These are phyloP conservation scores for Mythimna albipuncta DNA, from an alignment of 2,888 invertebrate genomes.

Conservation along the genomic window DNA sequence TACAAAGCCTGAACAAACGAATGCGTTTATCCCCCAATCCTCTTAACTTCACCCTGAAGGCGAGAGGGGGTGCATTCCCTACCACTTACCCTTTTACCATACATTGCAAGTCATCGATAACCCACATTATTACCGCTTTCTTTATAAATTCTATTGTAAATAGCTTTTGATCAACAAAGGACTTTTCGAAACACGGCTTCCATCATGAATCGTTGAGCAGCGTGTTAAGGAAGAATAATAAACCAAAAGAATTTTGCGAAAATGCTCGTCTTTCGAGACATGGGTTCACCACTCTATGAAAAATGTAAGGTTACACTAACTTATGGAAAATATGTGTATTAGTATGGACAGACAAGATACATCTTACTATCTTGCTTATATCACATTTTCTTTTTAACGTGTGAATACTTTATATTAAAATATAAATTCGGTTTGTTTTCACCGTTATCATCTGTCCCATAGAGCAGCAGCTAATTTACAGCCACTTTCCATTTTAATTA, in stretches of 20 bases:
- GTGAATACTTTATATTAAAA: background rate
- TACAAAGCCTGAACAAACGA: constrained; percentile 32
- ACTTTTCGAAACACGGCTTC: constrained; percentile 8
- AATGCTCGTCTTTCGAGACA: constrained; percentile 10
- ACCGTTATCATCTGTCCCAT: constrained; percentile 65
- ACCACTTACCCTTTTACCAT: constrained; percentile 27
- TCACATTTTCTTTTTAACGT: background rate
- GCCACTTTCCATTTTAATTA: constrained; percentile 74
- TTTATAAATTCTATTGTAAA: constrained; percentile 26
- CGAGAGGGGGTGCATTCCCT: constrained; percentile 10
- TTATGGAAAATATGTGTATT: constrained; percentile 14
- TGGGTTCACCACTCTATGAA: background rate
- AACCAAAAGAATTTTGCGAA: constrained; percentile 21
- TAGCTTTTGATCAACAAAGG: constrained; percentile 33
- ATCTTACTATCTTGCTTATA: background rate
- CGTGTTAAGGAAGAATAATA: constrained; percentile 3
- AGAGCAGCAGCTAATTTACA: constrained; percentile 71
- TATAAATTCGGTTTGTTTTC: constrained; percentile 33
- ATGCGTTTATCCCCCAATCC: constrained; percentile 37
- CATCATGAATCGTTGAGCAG: constrained; percentile 23
- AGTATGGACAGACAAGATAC: constrained; percentile 4
- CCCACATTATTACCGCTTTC: constrained; percentile 8
- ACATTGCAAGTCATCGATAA: constrained; percentile 29
- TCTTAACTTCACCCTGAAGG: constrained; percentile 23
- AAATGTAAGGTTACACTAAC: constrained; percentile 23